Evolutionary conservation across 2,888 invertebrate genomes (phyloP), one percentile per base, ranked within the genome.

Genomic region (Operophtera brumata): DNA sequence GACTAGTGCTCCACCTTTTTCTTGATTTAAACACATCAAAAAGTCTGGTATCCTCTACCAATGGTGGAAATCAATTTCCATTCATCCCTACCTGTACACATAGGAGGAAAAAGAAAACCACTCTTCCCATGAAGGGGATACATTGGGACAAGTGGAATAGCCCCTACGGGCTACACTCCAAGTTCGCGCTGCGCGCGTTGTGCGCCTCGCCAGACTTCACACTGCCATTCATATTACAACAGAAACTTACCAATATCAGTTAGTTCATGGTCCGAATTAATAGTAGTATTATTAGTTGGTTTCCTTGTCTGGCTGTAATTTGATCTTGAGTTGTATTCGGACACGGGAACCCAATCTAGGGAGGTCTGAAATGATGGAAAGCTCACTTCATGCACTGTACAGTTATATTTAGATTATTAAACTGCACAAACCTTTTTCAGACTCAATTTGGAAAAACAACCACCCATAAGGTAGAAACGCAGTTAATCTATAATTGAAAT

Each of bases 281-380:
- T 86, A 36, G 52, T 49, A 67, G 84, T 80, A 67, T 88, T 87
- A 68, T 91, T 90, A 54, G 88, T 81, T 61, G 82, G 83, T 73
- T 90, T 90, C 60, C 90, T 84, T 61, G 87, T 78, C 65, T 89
- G 87, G 67, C 84, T 88, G 73, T 88, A 86, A 73, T 87, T 88
- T 47, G 82, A 70, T 72, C 90, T 82, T 61, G 82, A 75, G 66
- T 90, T 90, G 68, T 90, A 90, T 75, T 91, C 91, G 36, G 91
- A 89, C 42, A 90, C 90, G 47, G 91, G 90, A 59, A 91, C 87
- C 91, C 90, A 91, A 76, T 91, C 91, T 70, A 91, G 76, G 62
- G 90, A 87, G 56, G 89, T 87, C 91, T 91, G 80, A 74, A 89
- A 87, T 11, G 42, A 49, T 42, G 36, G 39, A 25, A 37, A 48